Conservation (phyloP, 2,113 vertebrate genomes). For the Pelecanus crispus region DNA sequence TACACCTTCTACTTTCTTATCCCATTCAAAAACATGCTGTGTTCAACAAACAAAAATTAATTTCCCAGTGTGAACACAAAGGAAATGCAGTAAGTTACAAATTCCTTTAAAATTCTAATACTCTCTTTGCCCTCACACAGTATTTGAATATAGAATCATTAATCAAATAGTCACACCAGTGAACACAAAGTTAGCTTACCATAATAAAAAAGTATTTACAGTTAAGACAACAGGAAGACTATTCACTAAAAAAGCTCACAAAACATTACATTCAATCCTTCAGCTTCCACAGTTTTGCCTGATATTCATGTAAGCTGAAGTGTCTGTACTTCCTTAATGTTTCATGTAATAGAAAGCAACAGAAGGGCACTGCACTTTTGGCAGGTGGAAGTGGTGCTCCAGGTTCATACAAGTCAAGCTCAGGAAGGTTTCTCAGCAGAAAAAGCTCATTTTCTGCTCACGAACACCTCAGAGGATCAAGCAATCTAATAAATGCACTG, state of each 20-base stretch:
- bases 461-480: not conserved
- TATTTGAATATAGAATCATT: slow-evolving; percentile 43
- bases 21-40: not conserved
- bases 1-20: not conserved
- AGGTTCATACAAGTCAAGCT: not conserved
- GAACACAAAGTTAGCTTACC: not conserved
- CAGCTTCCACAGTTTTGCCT: not conserved
- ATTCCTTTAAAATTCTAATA: not conserved
- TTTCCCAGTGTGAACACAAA: not conserved
- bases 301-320: not conserved
- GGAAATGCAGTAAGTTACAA: not conserved
- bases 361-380: not conserved
- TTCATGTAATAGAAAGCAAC: not conserved
- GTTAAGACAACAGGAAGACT: not conserved
- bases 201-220: not conserved
- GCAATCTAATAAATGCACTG: not conserved
- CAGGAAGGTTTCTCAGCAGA: not conserved
- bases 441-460: not conserved
- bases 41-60: not conserved
- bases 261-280: not conserved
- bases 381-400: not conserved
- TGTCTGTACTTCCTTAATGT: not conserved
- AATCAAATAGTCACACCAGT: slow-evolving; percentile 22
- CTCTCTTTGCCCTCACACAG: not conserved
- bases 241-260: not conserved